Evolutionary conservation across 2,797 vertebrate species (phyloP).

Genomic region (Enteromius treurensis): DNA sequence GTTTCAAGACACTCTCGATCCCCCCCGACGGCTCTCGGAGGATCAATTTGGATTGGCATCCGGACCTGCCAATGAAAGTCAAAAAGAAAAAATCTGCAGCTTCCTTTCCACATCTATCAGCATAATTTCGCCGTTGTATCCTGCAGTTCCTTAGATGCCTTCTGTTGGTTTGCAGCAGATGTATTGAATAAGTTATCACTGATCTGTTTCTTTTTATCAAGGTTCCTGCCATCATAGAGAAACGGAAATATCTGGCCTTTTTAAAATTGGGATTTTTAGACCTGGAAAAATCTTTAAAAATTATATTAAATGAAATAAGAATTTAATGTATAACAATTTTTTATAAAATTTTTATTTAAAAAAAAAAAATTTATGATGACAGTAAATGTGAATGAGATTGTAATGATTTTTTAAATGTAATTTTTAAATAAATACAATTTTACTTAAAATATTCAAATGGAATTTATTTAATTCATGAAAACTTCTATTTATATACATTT

Average conservation of each 20-base stretch:
- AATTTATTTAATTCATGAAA: neutral
- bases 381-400: neutral
- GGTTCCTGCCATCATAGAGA: neutral
- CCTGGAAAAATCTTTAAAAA: neutral
- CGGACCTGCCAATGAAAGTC: constrained; percentile 30
- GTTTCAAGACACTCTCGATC: constrained; percentile 11
- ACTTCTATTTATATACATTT: neutral
- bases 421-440: neutral
- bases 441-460: neutral
- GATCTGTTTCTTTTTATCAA: neutral
- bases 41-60: constrained; percentile 22
- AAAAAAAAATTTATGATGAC: neutral
- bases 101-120: constrained; percentile 16
- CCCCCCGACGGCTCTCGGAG: neutral
- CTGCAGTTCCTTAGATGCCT: neutral
- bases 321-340: neutral
- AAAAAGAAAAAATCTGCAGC: neutral
- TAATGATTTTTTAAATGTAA: neutral
- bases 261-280: neutral
- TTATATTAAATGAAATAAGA: neutral
- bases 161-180: constrained; percentile 10
- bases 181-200: neutral
- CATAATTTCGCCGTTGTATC: neutral
- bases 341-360: neutral
- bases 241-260: neutral